A percentile compares a stretch with the other conserved stretches of the same genome.
Evolutionary conservation across 1,140 invertebrate genomes (phyloP).

Genomic region (Papilio machaon): DNA sequence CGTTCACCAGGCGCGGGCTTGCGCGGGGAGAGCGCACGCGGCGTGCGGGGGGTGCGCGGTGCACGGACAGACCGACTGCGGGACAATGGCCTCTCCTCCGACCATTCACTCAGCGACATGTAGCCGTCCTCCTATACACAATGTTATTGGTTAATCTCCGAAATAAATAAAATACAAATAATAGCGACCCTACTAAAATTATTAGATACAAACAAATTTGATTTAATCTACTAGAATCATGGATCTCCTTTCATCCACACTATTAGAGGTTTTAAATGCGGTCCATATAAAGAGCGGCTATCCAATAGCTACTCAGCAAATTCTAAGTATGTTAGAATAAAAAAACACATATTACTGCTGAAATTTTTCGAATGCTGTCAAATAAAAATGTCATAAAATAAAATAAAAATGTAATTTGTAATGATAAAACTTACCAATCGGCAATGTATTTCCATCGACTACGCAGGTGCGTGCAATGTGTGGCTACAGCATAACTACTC

Average conservation of each 20-base stretch:
- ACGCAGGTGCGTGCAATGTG: constrained; percentile 41
- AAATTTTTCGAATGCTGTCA: not conserved
- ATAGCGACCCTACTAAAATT: too few species aligned
- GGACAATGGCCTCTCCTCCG: constrained; percentile 63
- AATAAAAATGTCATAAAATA: not conserved
- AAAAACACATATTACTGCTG: not conserved
- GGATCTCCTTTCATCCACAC: too few species aligned
- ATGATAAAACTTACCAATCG: constrained; percentile 23
- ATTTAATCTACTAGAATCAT: too few species aligned
- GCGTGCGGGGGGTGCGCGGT: constrained; percentile 53
- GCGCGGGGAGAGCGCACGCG: constrained; percentile 51
- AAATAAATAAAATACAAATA: not conserved
- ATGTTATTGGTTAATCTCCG: constrained; percentile 23
- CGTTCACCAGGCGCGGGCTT: constrained; percentile 54
- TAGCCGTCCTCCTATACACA: constrained; percentile 63
- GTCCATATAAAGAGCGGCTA: too few species aligned
- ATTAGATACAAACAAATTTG: too few species aligned
- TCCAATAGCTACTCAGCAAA: too few species aligned
- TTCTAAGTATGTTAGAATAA: too few species aligned
- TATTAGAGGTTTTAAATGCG: too few species aligned
- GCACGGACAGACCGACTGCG: constrained; percentile 68
- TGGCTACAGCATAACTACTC: constrained; percentile 40
- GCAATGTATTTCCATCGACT: constrained; percentile 25
- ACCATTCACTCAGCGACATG: constrained; percentile 64
- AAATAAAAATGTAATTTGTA: not conserved